Base-by-base conservation (phyloP, 1,140 invertebrate genomes). In the Paraescarpia echinospica region DNA sequence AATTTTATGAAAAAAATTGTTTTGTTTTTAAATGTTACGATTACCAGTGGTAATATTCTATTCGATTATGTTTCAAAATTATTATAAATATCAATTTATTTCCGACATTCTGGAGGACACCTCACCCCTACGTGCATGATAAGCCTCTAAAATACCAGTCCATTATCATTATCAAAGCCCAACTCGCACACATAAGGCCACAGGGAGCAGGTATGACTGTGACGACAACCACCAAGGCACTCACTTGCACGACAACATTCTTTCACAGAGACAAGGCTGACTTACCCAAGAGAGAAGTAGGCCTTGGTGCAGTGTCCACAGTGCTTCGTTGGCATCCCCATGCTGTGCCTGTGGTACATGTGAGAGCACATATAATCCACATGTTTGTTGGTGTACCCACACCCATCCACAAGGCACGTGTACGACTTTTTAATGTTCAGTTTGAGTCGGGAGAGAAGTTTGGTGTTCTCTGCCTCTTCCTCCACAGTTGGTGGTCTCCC, bases 281-380 rank as follows among this genome's bases (percentile, higher is more conserved):
- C 89, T 90, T 34, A 90, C 89, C 89, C 89, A 12, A 90, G 22
- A 90, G 89, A 90, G 89, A 90, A 90, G 8, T 34, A 90, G 18
- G 89, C 89, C n/a, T 90, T 90, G 34, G 33, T 34, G 89, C 89
- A 90, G 89, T 34, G 89, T 22, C 34, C 34, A 22, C 89, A 90
- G 34, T 34, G 33, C 27, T 34, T 35, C 14, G 33, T 35, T 90
- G 89, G 89, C 89, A 34, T 34, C 9, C 89, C 89, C 89, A 90
- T 90, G 34, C n/a, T 35, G n/a, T 90, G 89, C 0, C 35, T n/a
- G 34, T 35, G 33, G n/a, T 90, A 90, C 89, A 90, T 90, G 89
- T 90, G 89, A 34, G 89, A 90, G 18, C 35, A 35, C 89, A 90
- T 90, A 31, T 90, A 90, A 33, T 90, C 89, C 31, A 90, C 34